Conservation (phyloP, 1,140 invertebrate genomes). For the Drosophila kanapiae region DNA sequence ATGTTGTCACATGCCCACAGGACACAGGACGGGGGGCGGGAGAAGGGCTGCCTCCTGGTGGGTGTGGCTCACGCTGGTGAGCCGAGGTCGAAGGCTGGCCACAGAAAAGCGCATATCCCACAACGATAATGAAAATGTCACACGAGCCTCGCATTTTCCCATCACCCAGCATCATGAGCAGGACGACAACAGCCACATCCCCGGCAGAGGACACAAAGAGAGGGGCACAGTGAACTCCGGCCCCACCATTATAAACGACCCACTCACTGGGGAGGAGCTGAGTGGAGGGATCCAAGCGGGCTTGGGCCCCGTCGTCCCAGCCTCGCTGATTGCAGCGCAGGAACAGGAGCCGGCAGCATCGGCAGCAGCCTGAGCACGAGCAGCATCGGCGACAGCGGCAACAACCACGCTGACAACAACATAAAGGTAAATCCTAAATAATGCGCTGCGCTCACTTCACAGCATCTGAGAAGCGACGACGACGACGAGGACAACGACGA, state of each 20-base stretch:
- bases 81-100: slow-evolving; percentile 34
- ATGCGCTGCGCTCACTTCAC: slow-evolving; percentile 76
- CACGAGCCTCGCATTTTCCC: slow-evolving; percentile 83
- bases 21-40: not conserved
- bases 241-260: slow-evolving; percentile 65
- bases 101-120: slow-evolving; percentile 78
- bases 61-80: slow-evolving; percentile 1
- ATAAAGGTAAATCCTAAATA: slow-evolving; percentile 84
- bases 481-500: slow-evolving; percentile 26
- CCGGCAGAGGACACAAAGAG: slow-evolving; percentile 21
- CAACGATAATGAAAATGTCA: slow-evolving; percentile 84
- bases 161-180: slow-evolving; percentile 70
- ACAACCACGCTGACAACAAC: slow-evolving; percentile 73
- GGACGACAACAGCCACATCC: slow-evolving; percentile 42
- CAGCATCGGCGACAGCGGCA: slow-evolving; percentile 39
- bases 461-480: slow-evolving; percentile 48
- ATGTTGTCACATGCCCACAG: slow-evolving; percentile 59
- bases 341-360: slow-evolving; percentile 46
- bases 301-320: too few species aligned
- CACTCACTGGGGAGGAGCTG: slow-evolving; percentile 22
- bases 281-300: slow-evolving; percentile 1
- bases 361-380: slow-evolving; percentile 18
- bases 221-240: slow-evolving; percentile 20
- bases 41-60: slow-evolving; percentile 1
- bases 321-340: slow-evolving; percentile 50